A percentile compares a stretch with the other conserved stretches of the same genome.
These are phyloP conservation scores for Drosophila nasuta DNA, from an alignment of 1,140 invertebrate genomes.

Conservation along the genomic window DNA sequence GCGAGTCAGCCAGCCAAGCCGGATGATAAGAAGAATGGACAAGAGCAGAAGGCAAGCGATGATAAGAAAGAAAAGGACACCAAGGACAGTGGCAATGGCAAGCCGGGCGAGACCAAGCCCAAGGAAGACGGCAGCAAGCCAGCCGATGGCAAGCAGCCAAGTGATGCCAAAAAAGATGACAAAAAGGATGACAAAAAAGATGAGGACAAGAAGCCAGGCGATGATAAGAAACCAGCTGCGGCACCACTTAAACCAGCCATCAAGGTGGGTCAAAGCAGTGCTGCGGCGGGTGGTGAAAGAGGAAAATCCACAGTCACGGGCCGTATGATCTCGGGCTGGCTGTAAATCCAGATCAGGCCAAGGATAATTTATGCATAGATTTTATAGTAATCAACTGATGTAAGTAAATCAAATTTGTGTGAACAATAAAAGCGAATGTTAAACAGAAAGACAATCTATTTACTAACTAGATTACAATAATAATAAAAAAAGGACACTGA, in stretches of 20 bases:
- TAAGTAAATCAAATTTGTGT: conserved; percentile 23
- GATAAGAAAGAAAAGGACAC: conserved; percentile 52
- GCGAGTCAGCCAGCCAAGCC: conserved; percentile 50
- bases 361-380: conserved; percentile 3
- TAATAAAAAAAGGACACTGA: background rate
- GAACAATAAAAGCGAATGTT: conserved; percentile 26
- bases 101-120: conserved; percentile 37
- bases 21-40: conserved; percentile 70
- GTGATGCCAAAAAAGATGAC: conserved; percentile 42
- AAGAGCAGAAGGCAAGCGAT: conserved; percentile 49
- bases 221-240: conserved; percentile 62
- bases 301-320: conserved; percentile 83
- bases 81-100: conserved; percentile 43
- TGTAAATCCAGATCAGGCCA: conserved; percentile 33
- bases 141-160: conserved; percentile 52
- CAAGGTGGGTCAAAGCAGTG: conserved; percentile 81
- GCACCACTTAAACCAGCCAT: conserved; percentile 72
- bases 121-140: conserved; percentile 30
- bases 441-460: background rate
- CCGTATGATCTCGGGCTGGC: conserved; percentile 84
- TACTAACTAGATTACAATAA: background rate
- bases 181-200: conserved; percentile 35
- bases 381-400: conserved; percentile 6
- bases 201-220: conserved; percentile 53
- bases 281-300: conserved; percentile 80